phyloP scores from a whole-genome alignment of 2,113 vertebrate species.

The Gavia stellata region DNA sequence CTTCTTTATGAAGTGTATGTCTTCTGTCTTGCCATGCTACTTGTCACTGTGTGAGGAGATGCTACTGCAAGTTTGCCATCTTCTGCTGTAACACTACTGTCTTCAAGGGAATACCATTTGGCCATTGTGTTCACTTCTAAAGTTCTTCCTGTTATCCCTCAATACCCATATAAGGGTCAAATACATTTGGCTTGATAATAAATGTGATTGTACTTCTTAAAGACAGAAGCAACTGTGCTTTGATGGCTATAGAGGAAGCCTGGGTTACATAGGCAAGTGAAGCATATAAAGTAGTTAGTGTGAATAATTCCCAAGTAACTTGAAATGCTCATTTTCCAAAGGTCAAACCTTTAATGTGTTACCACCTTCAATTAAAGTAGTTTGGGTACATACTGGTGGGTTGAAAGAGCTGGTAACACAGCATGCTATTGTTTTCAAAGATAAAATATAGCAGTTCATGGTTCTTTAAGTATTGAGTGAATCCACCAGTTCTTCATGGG shows the following conservation, averaged over 20 bases:
- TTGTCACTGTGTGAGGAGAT: background rate
- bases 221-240: background rate
- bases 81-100: background rate
- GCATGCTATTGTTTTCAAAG: background rate
- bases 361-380: background rate
- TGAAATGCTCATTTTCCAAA: background rate
- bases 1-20: background rate
- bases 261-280: background rate
- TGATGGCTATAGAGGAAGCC: background rate
- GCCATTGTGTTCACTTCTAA: background rate
- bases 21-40: background rate
- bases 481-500: background rate
- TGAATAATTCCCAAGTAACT: background rate
- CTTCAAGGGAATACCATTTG: background rate
- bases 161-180: background rate
- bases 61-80: background rate
- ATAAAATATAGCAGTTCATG: background rate
- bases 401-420: background rate
- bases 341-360: background rate
- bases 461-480: background rate
- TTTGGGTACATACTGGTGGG: background rate
- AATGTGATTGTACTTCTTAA: background rate
- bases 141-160: background rate
- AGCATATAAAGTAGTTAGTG: background rate
- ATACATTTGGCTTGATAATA: background rate